phyloP scores from a whole-genome alignment of 2,888 invertebrate genomes.

The Eupithecia insigniata region DNA sequence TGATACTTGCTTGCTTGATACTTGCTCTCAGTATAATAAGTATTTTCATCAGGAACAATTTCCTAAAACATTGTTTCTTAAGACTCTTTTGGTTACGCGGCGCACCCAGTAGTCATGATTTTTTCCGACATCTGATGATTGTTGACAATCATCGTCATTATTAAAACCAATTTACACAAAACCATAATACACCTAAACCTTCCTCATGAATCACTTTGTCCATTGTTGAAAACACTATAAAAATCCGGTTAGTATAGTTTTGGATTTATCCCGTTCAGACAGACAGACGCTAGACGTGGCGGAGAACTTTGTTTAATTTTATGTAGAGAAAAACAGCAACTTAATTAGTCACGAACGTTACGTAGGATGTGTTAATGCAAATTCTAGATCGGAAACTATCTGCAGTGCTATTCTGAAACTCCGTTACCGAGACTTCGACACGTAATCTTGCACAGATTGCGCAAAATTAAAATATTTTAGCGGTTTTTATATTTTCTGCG shows the following conservation, averaged over 20 bases:
- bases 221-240: neutral
- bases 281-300: neutral
- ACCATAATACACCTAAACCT: neutral
- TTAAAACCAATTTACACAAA: neutral
- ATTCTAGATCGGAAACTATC: constrained; percentile 20
- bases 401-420: too few relatives aligned
- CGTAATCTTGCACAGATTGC: too few relatives aligned
- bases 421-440: too few relatives aligned
- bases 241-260: neutral
- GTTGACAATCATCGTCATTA: neutral
- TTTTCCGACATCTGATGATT: neutral
- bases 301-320: neutral
- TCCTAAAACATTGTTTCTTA: neutral
- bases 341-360: constrained; percentile 42
- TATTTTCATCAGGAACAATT: too few relatives aligned
- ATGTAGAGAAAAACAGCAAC: constrained; percentile 30
- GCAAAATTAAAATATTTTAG: too few relatives aligned
- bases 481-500: too few relatives aligned
- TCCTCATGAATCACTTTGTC: neutral
- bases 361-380: constrained; percentile 28
- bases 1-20: too few relatives aligned
- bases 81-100: neutral
- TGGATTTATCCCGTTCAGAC: neutral
- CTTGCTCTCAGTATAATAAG: too few relatives aligned
- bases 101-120: neutral